Evolutionary conservation across 2,113 vertebrate species (phyloP).

Genomic region (Malurus melanocephalus): DNA sequence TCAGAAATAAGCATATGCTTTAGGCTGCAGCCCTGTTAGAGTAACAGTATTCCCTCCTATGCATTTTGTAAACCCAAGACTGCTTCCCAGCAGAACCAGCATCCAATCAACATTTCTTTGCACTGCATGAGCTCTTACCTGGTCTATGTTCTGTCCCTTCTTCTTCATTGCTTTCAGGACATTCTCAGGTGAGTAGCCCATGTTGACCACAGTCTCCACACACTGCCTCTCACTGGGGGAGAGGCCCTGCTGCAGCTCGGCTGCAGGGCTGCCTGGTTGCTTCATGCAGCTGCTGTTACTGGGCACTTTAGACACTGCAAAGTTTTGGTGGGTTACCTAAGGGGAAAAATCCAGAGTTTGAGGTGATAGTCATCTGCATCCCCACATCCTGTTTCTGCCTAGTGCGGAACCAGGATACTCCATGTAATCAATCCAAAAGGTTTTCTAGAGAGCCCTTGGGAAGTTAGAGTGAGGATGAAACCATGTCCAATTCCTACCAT

Average conservation of each 20-base stretch:
- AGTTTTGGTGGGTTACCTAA: slow-evolving; percentile 68
- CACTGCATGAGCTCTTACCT: slow-evolving; percentile 68
- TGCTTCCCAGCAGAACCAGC: not conserved
- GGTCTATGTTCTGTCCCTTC: slow-evolving; percentile 93
- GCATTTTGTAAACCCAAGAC: not conserved
- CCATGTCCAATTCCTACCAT: not conserved
- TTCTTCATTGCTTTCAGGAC: slow-evolving; percentile 94
- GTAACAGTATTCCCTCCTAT: fast-evolving
- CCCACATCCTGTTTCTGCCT: not conserved
- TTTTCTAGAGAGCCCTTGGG: not conserved
- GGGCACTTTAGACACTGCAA: slow-evolving; percentile 74
- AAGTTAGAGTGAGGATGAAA: not conserved
- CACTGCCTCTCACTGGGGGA: slow-evolving; percentile 87
- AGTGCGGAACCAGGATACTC: not conserved
- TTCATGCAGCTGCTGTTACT: slow-evolving; percentile 49
- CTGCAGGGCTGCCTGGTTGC: fast-evolving
- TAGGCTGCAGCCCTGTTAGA: not conserved
- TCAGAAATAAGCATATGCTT: not conserved
- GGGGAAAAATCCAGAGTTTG: not conserved
- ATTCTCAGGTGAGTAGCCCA: slow-evolving; percentile 92
- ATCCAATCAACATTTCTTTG: not conserved
- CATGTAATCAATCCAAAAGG: not conserved
- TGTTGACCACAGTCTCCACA: slow-evolving; percentile 87
- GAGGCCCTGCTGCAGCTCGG: slow-evolving; percentile 76
- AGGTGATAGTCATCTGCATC: not conserved